Evolutionary conservation across 2,797 vertebrate genomes (phyloP), one percentile per base, ranked within the genome.

Genomic region (Sparidentex hasta): DNA sequence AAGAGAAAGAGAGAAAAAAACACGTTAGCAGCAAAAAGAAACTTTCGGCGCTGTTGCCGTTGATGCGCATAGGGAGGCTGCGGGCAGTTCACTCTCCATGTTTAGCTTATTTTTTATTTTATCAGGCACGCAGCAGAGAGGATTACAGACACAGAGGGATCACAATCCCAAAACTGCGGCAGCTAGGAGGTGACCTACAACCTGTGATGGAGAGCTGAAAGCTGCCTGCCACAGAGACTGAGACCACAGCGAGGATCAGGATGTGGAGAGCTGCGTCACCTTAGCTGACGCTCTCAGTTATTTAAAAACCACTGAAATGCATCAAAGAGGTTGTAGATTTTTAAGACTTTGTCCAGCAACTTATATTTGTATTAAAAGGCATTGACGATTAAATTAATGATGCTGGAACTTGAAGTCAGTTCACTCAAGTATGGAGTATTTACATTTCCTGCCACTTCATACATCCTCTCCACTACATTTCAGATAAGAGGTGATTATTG

Each of bases 111-210:
- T 76, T 80, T 54, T 54, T 47, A 74, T 82, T 78, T 81, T 44
- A 76, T 83, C 84, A 66, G 58, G 57, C 65, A 38, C 33, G 46
- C 74, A 65, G 65, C 67, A 68, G 83, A 80, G 77, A 74, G 82
- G 81, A 91, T 88, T 80, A 84, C 54, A 76, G 65, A 62, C 74
- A 81, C 74, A 71, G 44, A 55, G 71, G 58, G 81, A 81, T 78
- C 66, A 73, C 57, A 33, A 25, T 27, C 25, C 50, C 86, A 58
- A 71, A 80, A 71, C 54, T 38, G 65, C 66, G 29, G 5, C 74
- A 86, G 76, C 66, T 59, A 57, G 69, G 69, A 83, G 61, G 68
- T 81, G 81, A 87, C 84, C 84, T 79, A 68, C 68, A 76, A 71
- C 76, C 86, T 78, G 71, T 56, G 74, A 85, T 66, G 55, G 59